Percentiles rank a stretch among this genome's conserved stretches.
Evolutionary conservation across 2,113 vertebrate species (phyloP).

Genomic region (Scartelaos histophorus): DNA sequence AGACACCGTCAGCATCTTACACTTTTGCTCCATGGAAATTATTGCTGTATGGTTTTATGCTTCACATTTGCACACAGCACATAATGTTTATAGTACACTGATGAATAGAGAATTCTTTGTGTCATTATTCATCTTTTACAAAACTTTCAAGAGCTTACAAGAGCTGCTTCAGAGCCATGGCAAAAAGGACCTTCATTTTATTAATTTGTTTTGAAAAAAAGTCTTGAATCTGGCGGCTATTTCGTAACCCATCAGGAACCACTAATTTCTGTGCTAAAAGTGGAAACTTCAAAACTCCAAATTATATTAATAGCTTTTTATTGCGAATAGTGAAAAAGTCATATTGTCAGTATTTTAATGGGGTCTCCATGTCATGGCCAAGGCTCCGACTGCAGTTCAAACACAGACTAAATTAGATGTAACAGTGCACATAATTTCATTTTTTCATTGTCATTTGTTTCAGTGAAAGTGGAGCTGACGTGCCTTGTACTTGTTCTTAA

Average conservation of each 20-base stretch:
- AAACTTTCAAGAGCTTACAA: slow-evolving; percentile 20
- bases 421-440: slow-evolving; percentile 16
- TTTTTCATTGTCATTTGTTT: slow-evolving; percentile 13
- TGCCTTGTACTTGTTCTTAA: not conserved
- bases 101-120: not conserved
- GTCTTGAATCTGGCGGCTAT: slow-evolving; percentile 27
- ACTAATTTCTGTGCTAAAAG: not conserved
- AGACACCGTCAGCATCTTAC: not conserved
- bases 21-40: not conserved
- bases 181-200: slow-evolving; percentile 7
- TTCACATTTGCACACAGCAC: not conserved
- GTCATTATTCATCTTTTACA: not conserved
- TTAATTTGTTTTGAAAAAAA: slow-evolving; percentile 46
- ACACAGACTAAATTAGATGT: slow-evolving; percentile 11
- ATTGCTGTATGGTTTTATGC: not conserved
- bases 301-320: slow-evolving; percentile 34
- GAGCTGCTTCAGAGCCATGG: slow-evolving; percentile 15
- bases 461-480: slow-evolving; percentile 11
- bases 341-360: slow-evolving; percentile 19
- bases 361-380: slow-evolving; percentile 22
- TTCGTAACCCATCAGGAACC: slow-evolving; percentile 14
- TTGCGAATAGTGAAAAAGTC: slow-evolving; percentile 15
- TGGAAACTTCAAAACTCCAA: slow-evolving; percentile 18
- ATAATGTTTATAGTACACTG: not conserved
- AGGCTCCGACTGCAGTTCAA: slow-evolving; percentile 18